Percentiles rank a stretch among this genome's conserved stretches.
These are phyloP conservation scores for Crocodylus rhombifer DNA, from an alignment of 2,797 vertebrate species.

Conservation along the genomic window DNA sequence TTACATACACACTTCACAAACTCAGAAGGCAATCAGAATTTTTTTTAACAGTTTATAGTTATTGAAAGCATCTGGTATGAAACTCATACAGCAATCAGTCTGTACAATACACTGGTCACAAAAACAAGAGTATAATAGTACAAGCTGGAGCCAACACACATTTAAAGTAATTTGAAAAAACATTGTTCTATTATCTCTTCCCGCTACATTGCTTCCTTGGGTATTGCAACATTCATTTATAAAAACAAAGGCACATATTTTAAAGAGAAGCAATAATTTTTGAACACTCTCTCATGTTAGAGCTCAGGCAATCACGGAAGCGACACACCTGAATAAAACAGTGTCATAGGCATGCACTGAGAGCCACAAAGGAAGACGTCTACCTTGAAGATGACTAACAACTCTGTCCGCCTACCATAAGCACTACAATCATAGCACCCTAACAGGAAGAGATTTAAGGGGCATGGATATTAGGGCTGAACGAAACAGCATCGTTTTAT, in stretches of 20 bases:
- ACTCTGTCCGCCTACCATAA: not conserved
- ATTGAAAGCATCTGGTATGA: not conserved
- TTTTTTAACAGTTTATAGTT: not conserved
- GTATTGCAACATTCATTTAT: not conserved
- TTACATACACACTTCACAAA: not conserved
- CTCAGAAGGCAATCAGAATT: not conserved
- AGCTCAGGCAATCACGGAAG: not conserved
- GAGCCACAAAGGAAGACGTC: not conserved
- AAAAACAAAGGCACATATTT: not conserved
- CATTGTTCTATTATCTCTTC: not conserved
- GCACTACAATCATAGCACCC: not conserved
- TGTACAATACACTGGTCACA: not conserved
- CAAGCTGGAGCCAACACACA: not conserved
- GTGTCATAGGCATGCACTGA: not conserved
- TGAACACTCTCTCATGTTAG: not conserved
- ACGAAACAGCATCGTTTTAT: not conserved
- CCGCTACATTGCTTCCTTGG: not conserved
- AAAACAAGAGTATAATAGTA: not conserved
- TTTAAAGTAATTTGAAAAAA: not conserved
- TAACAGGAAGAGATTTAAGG: not conserved
- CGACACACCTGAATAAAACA: not conserved
- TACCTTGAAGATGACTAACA: not conserved
- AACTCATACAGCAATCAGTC: not conserved
- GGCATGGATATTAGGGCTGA: not conserved
- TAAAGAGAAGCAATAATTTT: not conserved